Base-by-base conservation (phyloP, 2,888 invertebrate genomes). In the Sinelater perroti region DNA sequence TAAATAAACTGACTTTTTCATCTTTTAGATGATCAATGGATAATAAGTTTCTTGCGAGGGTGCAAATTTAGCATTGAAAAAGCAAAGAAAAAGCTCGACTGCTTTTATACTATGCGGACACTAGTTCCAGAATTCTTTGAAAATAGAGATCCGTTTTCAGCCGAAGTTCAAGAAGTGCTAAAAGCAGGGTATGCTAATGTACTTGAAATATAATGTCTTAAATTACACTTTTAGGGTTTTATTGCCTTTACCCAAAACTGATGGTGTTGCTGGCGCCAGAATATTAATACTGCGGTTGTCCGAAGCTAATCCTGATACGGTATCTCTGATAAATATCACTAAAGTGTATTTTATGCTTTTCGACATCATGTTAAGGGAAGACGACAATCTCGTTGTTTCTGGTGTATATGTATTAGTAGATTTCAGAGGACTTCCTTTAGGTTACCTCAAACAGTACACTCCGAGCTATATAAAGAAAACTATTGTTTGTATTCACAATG, bases 41-140 rank as follows among this genome's bases (percentile, higher is more conserved):
- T 84, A 2, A 64, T 81, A 1, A 76, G 78, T 18, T 83, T 82
- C 72, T 71, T 84, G 13, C 78, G 84, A 2, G 82, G 83, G 35
- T 80, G 80, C 62, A 84, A 83, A 72, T 82, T 81, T 69, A 82
- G 83, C 49, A 66, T 83, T 30, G 82, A 83, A 66, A 76, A 80
- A 59, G 78, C 79, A 31, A 83, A 84, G 69, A 77, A 81, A 62
- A 84, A 83, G 64, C 63, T 84, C 21, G 83, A 84, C 60, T 81
- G 81, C 76, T 86, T 81, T 67, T 85, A 85, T 67, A 83, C 83
- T 7, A 71, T 82, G 68, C 82, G n/a, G n/a, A n/a, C n/a, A n/a
- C n/a, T n/a, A n/a, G n/a, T n/a, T n/a, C n/a, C n/a, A n/a, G n/a
- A n/a, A 83, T 77, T 85, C 60, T 83, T 83, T 63, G 76, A 77